Evolutionary conservation across 2,888 invertebrate species (phyloP), one percentile per base, ranked within the genome.

Genomic region (Ptilodon capucinus): DNA sequence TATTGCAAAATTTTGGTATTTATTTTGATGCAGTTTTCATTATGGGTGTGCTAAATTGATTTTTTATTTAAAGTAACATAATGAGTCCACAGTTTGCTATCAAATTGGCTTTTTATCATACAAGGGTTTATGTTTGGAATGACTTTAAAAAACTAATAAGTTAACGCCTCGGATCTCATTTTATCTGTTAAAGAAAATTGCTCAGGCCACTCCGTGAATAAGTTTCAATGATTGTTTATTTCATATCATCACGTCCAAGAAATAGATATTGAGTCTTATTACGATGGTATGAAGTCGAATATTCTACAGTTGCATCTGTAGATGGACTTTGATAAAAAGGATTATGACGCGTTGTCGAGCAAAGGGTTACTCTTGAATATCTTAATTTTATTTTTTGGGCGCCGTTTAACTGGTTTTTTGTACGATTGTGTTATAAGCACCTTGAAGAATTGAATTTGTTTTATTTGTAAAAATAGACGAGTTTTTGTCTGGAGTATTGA

Each of bases 361-460:
- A 65, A 70, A 71, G 76, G 72, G 68, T 65, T 70, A 67, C 66
- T 68, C 67, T 67, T 67, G 76, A 77, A 80, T 78, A 76, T 68
- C 74, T 79, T 78, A 71, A 79, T 81, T 79, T 79, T 72, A 73
- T 72, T 76, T 76, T 75, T 71, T 57, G 69, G 64, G 65, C 69
- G 68, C 68, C 65, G 46, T 69, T 65, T 68, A 58, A 63, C 68
- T 62, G 64, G 66, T 74, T 72, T 67, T 56, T 63, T 64, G 61
- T 63, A 59, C 49, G 60, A 64, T 60, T 64, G 63, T 59, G 57
- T 61, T 60, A 46, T 68, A 62, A 66, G 65, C 57, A 65, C 57
- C 66, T 64, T 59, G 46, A 45, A 56, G 54, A 46, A 56, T 65
- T 69, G 57, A 61, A 54, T 54, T 57, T 52, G 57, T 64, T 62